Percentiles rank a stretch among this genome's conserved stretches.
phyloP scores from a whole-genome alignment of 2,797 vertebrate species.

The Semaprochilodus insignis region DNA sequence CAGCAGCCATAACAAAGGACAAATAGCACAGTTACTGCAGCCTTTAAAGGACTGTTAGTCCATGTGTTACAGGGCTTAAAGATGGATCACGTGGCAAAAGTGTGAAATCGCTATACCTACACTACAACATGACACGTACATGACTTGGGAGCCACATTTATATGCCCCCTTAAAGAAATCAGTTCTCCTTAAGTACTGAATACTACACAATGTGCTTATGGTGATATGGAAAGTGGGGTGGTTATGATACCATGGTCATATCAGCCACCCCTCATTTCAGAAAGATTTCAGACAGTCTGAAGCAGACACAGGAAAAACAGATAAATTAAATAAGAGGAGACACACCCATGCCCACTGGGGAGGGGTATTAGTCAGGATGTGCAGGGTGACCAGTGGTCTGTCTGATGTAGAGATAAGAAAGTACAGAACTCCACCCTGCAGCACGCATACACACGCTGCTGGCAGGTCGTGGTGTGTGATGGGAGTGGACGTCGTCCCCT shows the following conservation, averaged over 20 bases:
- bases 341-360: slow-evolving; percentile 9
- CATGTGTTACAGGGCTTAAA: not conserved
- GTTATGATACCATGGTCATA: too few relatives aligned
- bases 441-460: slow-evolving; percentile 21
- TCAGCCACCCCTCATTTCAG: too few relatives aligned
- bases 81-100: too few relatives aligned
- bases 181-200: not conserved
- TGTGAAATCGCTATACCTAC: too few relatives aligned
- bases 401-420: slow-evolving; percentile 43
- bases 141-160: too few relatives aligned
- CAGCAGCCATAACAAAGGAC: slow-evolving; percentile 16
- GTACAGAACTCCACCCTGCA: slow-evolving; percentile 51
- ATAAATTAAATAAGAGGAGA: slow-evolving; percentile 33
- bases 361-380: slow-evolving; percentile 41
- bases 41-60: slow-evolving; percentile 1
- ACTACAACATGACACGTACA: too few relatives aligned
- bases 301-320: slow-evolving; percentile 39
- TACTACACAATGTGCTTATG: not conserved
- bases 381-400: slow-evolving; percentile 31
- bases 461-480: slow-evolving; percentile 52
- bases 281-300: not conserved
- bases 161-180: too few relatives aligned
- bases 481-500: slow-evolving; percentile 64
- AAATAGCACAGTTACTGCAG: slow-evolving; percentile 20
- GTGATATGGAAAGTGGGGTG: too few relatives aligned